Percentiles rank a stretch among this genome's conserved stretches.
Conservation (phyloP, 2,797 vertebrate species). For the Dendrocincla tyrannina region DNA sequence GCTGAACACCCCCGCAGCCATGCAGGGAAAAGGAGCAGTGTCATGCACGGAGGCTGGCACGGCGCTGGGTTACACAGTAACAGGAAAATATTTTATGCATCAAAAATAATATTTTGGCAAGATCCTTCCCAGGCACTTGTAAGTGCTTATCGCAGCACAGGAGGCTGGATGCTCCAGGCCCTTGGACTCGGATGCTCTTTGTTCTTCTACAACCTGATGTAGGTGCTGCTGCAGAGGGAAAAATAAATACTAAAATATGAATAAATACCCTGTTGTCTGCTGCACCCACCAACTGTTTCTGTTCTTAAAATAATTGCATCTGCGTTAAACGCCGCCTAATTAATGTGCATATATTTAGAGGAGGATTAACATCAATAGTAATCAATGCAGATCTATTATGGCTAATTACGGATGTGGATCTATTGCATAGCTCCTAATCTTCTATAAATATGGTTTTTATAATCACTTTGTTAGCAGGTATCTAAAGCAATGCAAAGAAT, state of each 20-base stretch:
- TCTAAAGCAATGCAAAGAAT: conserved; percentile 63
- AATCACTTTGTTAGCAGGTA: conserved; percentile 70
- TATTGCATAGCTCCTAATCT: conserved; percentile 61
- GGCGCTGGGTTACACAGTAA: background rate
- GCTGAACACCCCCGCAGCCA: background rate
- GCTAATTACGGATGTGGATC: conserved; percentile 63
- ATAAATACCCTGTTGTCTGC: background rate
- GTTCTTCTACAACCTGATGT: background rate
- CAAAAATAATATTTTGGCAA: conserved; percentile 37
- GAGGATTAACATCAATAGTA: conserved; percentile 55
- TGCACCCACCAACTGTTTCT: conserved; percentile 42
- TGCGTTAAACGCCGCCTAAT: conserved; percentile 43
- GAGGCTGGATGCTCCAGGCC: background rate
- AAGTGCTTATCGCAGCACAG: fast-evolving
- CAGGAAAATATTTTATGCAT: background rate
- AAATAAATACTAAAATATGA: background rate
- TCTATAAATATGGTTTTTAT: conserved; percentile 69
- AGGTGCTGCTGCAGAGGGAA: background rate
- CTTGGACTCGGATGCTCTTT: background rate
- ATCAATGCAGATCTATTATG: conserved; percentile 66
- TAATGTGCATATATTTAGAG: conserved; percentile 63
- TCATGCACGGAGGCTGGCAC: background rate
- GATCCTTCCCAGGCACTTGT: background rate
- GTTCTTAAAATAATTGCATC: conserved; percentile 55
- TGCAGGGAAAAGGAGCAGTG: background rate